Evolutionary conservation across 2,797 vertebrate species (phyloP), one percentile per base, ranked within the genome.

Genomic region (Toxotes lorentzi): DNA sequence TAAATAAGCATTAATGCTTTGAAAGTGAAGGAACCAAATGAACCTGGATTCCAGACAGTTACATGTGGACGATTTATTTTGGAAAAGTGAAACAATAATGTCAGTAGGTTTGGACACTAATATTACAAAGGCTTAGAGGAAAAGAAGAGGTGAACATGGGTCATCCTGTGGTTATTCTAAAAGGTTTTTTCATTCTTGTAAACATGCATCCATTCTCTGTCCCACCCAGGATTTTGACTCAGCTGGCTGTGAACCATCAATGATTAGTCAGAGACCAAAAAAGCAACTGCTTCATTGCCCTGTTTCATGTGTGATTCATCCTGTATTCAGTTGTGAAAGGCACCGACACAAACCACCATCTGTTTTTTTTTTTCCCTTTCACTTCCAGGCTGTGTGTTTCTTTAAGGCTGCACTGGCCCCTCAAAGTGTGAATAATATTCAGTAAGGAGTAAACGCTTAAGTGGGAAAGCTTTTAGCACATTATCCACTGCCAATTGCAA

Each of bases 401-500:
- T 91, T 82, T 82, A 91, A 94, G 89, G 94, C 89, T 81, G 82
- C 86, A 40, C 58, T 27, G 88, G 93, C 93, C 94, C 94, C 90
- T 91, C 91, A 94, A 96, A 95, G 96, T 97, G 96, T 96, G 96
- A 97, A 97, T 97, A 95, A 96, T 97, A 96, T 96, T 95, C 95
- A 84, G 95, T 78, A 93, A 95, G 94, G 94, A 95, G 94, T 95
- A 93, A 64, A 96, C 91, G 93, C 94, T 85, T 95, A 89, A 96
- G 93, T 94, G 95, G 95, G 95, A 96, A 97, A 97, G 97, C 97
- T 98, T 98, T 97, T 97, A 97, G 96, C 97, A 97, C 96, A 96
- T 97, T 97, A 97, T 97, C 96, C 96, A 72, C 94, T 94, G 92
- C 94, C 96, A 96, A 97, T 96, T 96, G 96, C 86, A 73, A 87